phyloP scores from a whole-genome alignment of 2,113 vertebrate genomes.

The Peromyscus leucopus region DNA sequence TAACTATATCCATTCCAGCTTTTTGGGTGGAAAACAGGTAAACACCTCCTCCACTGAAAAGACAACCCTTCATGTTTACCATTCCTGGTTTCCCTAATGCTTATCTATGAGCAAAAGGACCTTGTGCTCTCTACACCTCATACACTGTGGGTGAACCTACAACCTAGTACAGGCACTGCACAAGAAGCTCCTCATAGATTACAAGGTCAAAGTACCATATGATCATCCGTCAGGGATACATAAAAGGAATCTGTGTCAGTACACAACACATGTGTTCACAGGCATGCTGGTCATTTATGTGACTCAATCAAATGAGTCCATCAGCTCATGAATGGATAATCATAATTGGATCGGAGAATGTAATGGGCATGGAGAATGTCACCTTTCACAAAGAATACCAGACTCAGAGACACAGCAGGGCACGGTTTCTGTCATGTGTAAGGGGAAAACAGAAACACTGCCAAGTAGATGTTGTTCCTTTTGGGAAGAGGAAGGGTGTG shows the following conservation, averaged over 20 bases:
- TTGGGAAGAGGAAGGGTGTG: neutral
- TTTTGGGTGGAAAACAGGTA: neutral
- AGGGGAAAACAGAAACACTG: neutral
- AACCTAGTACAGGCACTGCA: neutral
- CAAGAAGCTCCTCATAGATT: too few relatives aligned
- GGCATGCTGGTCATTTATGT: neutral
- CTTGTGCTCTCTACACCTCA: neutral
- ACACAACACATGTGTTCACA: too few relatives aligned
- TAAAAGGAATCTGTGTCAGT: too few relatives aligned
- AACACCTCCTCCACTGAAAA: neutral
- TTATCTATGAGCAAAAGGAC: neutral
- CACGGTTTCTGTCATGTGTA: neutral
- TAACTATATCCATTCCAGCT: neutral
- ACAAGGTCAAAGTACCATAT: neutral
- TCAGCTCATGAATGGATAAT: neutral
- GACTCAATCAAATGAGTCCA: neutral
- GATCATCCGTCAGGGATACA: neutral
- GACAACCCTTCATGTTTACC: neutral
- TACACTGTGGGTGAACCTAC: neutral
- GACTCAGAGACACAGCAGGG: neutral
- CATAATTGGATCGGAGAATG: neutral
- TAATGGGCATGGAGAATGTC: too few relatives aligned
- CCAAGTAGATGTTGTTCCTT: neutral
- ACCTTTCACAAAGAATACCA: neutral
- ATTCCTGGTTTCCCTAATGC: neutral